Evolutionary conservation across 1,140 invertebrate genomes (phyloP).

Genomic region (Drosophila pseudoobscura): DNA sequence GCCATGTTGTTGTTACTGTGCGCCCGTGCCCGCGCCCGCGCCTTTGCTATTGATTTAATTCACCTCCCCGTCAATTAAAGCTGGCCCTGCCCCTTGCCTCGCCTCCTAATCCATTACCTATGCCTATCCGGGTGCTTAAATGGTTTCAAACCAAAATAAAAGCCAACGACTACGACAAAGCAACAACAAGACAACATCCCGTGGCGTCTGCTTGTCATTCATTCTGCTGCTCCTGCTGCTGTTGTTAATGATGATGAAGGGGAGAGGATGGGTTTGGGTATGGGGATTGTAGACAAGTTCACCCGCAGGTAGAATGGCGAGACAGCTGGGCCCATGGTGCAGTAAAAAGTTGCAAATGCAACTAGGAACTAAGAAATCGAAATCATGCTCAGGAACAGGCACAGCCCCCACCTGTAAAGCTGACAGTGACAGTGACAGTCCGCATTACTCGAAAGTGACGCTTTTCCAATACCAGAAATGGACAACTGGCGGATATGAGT

Average conservation of each 20-base stretch:
- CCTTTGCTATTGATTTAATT: constrained; percentile 52
- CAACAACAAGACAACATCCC: constrained; percentile 5
- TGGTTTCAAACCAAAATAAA: constrained; percentile 28
- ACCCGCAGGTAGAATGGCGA: not conserved
- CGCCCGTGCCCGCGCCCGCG: constrained; percentile 3
- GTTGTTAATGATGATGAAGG: not conserved
- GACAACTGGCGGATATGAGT: constrained; percentile 6
- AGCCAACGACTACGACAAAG: constrained; percentile 11
- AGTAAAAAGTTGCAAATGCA: constrained; percentile 21
- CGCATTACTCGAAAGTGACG: constrained; percentile 21
- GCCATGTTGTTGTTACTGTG: constrained; percentile 16
- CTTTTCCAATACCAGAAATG: constrained; percentile 19
- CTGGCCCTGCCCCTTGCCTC: constrained; percentile 9
- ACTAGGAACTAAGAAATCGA: not conserved
- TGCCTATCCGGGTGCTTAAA: constrained; percentile 40
- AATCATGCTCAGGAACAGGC: not conserved
- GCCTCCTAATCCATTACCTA: constrained; percentile 22
- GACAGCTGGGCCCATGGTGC: too few species aligned
- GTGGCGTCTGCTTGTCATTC: constrained; percentile 14
- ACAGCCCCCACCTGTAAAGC: too few species aligned
- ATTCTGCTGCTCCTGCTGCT: constrained; percentile 10
- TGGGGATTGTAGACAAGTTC: constrained; percentile 3
- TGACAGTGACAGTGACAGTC: constrained; percentile 2
- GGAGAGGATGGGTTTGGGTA: not conserved
- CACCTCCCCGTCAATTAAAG: constrained; percentile 40